phyloP scores from a whole-genome alignment of 2,797 vertebrate genomes.

The Eospalax fontanierii region DNA sequence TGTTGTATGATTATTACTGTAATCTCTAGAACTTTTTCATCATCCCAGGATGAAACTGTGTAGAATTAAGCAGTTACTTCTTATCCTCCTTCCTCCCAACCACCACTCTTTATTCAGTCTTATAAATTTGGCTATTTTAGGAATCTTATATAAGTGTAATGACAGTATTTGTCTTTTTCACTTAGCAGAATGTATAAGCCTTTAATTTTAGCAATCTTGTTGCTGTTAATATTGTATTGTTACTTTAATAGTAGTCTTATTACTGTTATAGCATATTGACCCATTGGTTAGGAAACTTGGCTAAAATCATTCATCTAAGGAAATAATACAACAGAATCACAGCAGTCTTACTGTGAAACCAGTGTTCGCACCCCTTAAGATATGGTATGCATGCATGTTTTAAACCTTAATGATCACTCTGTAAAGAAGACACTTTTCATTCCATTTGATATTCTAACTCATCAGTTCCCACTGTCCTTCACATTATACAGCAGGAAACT shows the following conservation, averaged over 20 bases:
- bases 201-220: conserved; percentile 27
- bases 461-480: neutral
- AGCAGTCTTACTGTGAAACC: neutral
- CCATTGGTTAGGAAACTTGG: neutral
- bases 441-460: neutral
- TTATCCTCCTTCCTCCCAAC: neutral
- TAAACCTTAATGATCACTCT: neutral
- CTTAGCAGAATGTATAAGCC: neutral
- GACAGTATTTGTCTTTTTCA: conserved; percentile 37
- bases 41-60: neutral
- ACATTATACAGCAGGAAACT: neutral
- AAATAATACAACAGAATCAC: neutral
- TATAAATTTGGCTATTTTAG: neutral
- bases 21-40: neutral
- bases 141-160: neutral
- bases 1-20: neutral
- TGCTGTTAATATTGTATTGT: neutral
- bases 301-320: conserved; percentile 16
- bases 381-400: neutral
- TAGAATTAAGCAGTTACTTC: neutral
- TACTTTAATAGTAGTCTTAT: neutral
- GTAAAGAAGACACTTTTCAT: conserved; percentile 11
- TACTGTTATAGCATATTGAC: neutral
- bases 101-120: neutral
- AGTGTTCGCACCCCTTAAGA: neutral